Conservation (phyloP, 2,797 vertebrate genomes). For the Sebastes nivosus region DNA sequence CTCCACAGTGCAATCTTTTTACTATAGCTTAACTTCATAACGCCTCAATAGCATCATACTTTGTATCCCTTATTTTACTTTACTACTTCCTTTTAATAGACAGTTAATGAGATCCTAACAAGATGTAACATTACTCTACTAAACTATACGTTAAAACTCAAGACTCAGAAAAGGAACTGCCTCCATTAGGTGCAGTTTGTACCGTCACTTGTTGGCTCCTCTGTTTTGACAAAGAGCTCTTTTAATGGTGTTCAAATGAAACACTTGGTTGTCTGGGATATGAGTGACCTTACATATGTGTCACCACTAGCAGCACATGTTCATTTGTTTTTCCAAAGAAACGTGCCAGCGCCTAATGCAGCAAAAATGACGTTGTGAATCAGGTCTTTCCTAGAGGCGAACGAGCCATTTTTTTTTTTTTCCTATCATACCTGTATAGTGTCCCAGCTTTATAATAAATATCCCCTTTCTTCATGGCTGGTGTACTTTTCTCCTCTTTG, state of each 20-base stretch:
- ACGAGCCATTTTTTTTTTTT: no score
- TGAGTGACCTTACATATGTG: slow-evolving; percentile 34
- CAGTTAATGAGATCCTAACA: background rate
- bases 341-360: background rate
- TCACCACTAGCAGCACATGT: slow-evolving; percentile 10
- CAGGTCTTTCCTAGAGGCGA: background rate
- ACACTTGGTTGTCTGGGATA: slow-evolving; percentile 16
- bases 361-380: background rate
- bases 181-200: background rate
- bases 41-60: background rate
- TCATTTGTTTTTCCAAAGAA: slow-evolving; percentile 30
- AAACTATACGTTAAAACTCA: background rate
- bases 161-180: background rate
- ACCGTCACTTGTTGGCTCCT: background rate
- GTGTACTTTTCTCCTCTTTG: slow-evolving; percentile 15
- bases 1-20: background rate
- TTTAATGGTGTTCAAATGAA: slow-evolving; percentile 40
- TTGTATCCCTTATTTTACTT: background rate
- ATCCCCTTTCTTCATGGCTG: slow-evolving; percentile 3
- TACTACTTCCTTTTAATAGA: background rate
- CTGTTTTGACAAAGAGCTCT: slow-evolving; percentile 30
- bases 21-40: background rate
- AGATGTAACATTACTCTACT: background rate
- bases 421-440: background rate
- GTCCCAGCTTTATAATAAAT: background rate